phyloP scores from a whole-genome alignment of 2,888 invertebrate genomes.

The Drosophila pseudotalamancana region DNA sequence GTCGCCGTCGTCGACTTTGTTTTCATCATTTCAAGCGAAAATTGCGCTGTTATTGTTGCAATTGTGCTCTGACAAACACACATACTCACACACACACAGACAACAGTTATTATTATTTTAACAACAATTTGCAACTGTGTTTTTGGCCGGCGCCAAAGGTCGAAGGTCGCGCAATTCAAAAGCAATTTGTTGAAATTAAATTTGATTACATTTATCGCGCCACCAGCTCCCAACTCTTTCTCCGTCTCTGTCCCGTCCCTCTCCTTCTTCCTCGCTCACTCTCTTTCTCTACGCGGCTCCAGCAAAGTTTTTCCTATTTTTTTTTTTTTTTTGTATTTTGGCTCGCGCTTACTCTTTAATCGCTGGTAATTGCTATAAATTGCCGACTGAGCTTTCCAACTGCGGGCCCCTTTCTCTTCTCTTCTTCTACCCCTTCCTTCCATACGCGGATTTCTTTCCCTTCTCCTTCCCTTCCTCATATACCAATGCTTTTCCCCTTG shows the following conservation, averaged over 20 bases:
- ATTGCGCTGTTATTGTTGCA: conserved; percentile 68
- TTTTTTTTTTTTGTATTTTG: not conserved
- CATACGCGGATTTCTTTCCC: too few species aligned
- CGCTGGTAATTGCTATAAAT: conserved; percentile 61
- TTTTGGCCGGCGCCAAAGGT: conserved; percentile 57
- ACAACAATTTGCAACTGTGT: conserved; percentile 76
- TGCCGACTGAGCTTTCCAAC: conserved; percentile 38
- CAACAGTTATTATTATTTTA: conserved; percentile 75
- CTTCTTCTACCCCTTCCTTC: too few species aligned
- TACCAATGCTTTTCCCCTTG: too few species aligned
- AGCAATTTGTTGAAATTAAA: conserved; percentile 80
- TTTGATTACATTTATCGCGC: conserved; percentile 77
- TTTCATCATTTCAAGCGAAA: conserved; percentile 64
- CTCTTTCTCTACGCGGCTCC: conserved; percentile 15
- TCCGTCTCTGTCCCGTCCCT: not conserved
- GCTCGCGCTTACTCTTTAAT: conserved; percentile 51
- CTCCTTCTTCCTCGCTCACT: not conserved
- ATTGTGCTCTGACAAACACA: conserved; percentile 29
- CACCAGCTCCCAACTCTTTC: conserved; percentile 40
- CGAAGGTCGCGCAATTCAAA: conserved; percentile 76
- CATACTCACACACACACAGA: not conserved
- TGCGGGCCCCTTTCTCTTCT: not conserved
- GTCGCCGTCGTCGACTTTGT: conserved; percentile 36
- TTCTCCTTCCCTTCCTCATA: not conserved
- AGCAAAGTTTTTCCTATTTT: conserved; percentile 27